Evolutionary conservation across 2,888 invertebrate genomes (phyloP), one percentile per base, ranked within the genome.

Genomic region (Dicyrtomina minuta): DNA sequence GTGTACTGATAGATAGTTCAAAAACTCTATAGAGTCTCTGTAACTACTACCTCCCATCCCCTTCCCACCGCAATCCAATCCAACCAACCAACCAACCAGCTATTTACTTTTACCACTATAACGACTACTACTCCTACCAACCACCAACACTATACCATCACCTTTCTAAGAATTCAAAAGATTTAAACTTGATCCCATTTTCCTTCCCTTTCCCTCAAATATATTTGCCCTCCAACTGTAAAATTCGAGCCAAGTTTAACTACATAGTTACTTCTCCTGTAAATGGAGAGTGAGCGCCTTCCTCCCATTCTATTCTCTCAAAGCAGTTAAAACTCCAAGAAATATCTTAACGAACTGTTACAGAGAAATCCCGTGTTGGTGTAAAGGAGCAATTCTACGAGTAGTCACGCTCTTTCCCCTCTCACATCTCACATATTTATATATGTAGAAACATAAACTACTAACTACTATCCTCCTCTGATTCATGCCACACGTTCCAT

Each of bases 281-380:
- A n/a, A n/a, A n/a, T n/a, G n/a, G n/a, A n/a, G n/a, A n/a, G n/a
- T n/a, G n/a, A n/a, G n/a, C n/a, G n/a, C 33, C 33, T 3, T 33
- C 33, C 33, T 33, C 33, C 33, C 33, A 33, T 8, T 8, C 33
- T 8, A 33, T 33, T 33, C 33, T 33, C 33, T 33, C 33, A 33
- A 8, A 33, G 33, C 33, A 33, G 3, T 33, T 33, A 33, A 33
- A 33, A 8, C 33, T n/a, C 41, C 8, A 43, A 17, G 2, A 43
- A 41, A 43, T n/a, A 62, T 15, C 20, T 15, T 22, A 10, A 44
- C 39, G 41, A 22, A 24, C 60, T 60, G 43, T 12, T 33, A 1
- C 22, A 64, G 53, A 64, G 49, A 64, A 64, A 64, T 64, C 64
- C 64, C 51, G 22, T 26, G n/a, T n/a, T n/a, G n/a, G n/a, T 53